These are phyloP conservation scores for Agonum fuliginosum DNA, from an alignment of 2,888 invertebrate genomes.

Conservation along the genomic window DNA sequence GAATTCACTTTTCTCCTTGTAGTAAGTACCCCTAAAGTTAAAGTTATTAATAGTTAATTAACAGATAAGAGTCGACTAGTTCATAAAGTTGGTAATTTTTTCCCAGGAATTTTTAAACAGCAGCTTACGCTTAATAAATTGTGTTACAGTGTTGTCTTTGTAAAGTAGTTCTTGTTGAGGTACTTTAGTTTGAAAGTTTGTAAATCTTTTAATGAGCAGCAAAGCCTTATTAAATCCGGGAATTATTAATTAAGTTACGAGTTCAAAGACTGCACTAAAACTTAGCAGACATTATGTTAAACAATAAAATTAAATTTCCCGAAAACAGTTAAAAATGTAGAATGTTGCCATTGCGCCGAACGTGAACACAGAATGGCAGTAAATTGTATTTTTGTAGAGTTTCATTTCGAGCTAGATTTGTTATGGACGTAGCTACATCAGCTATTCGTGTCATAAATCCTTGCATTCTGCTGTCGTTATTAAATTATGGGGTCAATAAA, in stretches of 20 bases:
- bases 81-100: neutral
- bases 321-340: neutral
- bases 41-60: neutral
- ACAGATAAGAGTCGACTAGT: too few relatives aligned
- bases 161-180: conserved; percentile 31
- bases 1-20: neutral
- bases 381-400: conserved; percentile 12
- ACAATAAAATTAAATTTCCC: neutral
- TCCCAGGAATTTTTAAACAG: neutral
- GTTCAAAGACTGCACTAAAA: conserved; percentile 12
- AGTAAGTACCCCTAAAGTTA: neutral
- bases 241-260: conserved; percentile 33
- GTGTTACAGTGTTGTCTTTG: conserved; percentile 21
- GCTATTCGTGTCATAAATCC: conserved; percentile 39
- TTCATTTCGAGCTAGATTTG: conserved; percentile 26
- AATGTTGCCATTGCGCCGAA: neutral
- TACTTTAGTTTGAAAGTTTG: conserved; percentile 26
- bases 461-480: conserved; percentile 40
- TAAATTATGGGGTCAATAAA: conserved; percentile 45
- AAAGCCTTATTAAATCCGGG: conserved; percentile 10
- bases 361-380: neutral
- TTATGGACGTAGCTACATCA: conserved; percentile 26
- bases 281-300: conserved; percentile 7
- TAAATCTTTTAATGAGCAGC: conserved; percentile 38
- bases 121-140: conserved; percentile 5